phyloP scores from a whole-genome alignment of 2,888 invertebrate genomes.

The Eugnorisma glareosa region DNA sequence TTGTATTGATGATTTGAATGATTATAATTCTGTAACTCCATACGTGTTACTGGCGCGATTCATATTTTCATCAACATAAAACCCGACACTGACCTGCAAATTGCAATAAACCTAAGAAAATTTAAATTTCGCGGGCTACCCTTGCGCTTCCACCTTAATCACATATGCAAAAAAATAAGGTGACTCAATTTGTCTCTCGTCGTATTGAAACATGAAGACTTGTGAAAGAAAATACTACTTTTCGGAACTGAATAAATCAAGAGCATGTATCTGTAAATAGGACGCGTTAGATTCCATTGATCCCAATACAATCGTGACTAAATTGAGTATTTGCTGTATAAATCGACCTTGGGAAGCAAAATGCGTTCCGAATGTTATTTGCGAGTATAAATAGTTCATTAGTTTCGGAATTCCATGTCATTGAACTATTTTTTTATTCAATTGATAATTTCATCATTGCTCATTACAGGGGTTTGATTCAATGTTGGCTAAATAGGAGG shows the following conservation, averaged over 20 bases:
- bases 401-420: constrained; percentile 35
- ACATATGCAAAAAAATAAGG: not conserved
- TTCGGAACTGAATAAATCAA: not conserved
- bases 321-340: constrained; percentile 30
- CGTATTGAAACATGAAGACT: not conserved
- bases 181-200: not conserved
- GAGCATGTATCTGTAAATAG: not conserved
- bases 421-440: constrained; percentile 45
- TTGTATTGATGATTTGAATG: too few relatives aligned
- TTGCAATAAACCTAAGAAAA: too few relatives aligned
- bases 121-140: too few relatives aligned
- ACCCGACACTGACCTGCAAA: too few relatives aligned
- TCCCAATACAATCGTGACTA: constrained; percentile 22
- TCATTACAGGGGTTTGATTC: not conserved
- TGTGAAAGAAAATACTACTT: not conserved
- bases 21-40: too few relatives aligned
- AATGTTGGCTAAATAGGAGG: not conserved
- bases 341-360: constrained; percentile 50
- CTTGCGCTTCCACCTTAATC: too few relatives aligned
- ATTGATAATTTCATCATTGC: constrained; percentile 18
- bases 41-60: too few relatives aligned
- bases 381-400: constrained; percentile 50
- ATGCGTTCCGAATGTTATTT: constrained; percentile 43
- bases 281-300: constrained; percentile 18
- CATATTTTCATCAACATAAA: too few relatives aligned